Evolutionary conservation across 2,113 vertebrate genomes (phyloP).

Genomic region (Sturnus vulgaris): DNA sequence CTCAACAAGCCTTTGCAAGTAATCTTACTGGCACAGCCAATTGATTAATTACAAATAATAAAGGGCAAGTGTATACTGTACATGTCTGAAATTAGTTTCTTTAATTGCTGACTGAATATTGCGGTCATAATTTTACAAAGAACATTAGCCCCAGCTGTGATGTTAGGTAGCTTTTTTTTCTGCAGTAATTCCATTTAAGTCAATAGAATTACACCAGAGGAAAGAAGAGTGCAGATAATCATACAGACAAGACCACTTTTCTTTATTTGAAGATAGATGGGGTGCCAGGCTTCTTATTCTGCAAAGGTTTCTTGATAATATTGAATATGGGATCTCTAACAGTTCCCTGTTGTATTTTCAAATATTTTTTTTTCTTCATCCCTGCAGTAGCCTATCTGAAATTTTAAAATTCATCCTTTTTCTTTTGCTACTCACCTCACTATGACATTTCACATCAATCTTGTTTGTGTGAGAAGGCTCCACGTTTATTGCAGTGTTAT

Average conservation of each 20-base stretch:
- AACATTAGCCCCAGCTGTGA: slow-evolving; percentile 21
- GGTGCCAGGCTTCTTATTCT: not conserved
- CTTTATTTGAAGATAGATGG: not conserved
- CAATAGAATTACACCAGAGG: not conserved
- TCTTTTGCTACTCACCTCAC: not conserved
- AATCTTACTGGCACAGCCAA: not conserved
- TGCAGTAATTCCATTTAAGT: not conserved
- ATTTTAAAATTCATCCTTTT: not conserved
- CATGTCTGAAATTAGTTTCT: slow-evolving; percentile 20
- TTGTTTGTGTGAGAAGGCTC: not conserved
- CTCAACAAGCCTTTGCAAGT: not conserved
- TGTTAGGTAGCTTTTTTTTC: not conserved
- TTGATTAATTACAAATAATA: slow-evolving; percentile 44
- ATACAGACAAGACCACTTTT: not conserved
- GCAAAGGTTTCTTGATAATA: not conserved
- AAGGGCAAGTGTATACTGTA: slow-evolving; percentile 3
- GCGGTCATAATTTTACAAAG: slow-evolving; percentile 27
- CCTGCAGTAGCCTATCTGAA: not conserved
- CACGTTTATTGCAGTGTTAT: not conserved
- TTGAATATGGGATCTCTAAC: not conserved
- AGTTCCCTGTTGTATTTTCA: not conserved
- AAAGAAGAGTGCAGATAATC: not conserved
- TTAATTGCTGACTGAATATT: slow-evolving; percentile 55
- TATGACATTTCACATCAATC: not conserved
- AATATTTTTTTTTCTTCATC: not conserved